phyloP scores from a whole-genome alignment of 2,113 vertebrate genomes.

The Anhinga anhinga region DNA sequence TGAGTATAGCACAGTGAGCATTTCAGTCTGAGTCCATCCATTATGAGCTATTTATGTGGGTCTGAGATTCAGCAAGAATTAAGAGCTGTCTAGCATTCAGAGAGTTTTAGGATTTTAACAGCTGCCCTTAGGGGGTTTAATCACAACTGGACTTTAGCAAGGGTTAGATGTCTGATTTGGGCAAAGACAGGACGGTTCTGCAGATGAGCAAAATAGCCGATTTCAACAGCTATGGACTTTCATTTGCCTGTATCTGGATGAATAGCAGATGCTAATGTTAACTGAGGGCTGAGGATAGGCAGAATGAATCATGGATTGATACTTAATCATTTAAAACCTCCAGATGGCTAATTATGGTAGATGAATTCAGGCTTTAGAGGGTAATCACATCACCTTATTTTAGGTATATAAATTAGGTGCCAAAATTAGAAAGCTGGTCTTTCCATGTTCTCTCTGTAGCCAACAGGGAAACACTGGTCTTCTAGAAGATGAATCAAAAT shows the following conservation, averaged over 20 bases:
- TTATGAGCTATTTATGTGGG: neutral
- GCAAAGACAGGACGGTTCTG: neutral
- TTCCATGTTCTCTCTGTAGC: neutral
- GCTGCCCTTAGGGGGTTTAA: neutral
- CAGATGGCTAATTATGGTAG: slow-evolving; percentile 36
- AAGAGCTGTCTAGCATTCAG: neutral
- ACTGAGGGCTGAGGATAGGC: neutral
- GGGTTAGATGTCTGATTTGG: neutral
- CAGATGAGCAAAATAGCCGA: neutral
- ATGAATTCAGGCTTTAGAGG: neutral
- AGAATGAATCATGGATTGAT: neutral
- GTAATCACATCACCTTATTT: neutral
- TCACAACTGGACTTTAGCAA: neutral
- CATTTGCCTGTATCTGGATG: neutral
- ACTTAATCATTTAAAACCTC: slow-evolving; percentile 27
- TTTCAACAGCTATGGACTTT: neutral
- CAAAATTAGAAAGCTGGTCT: slow-evolving; percentile 4
- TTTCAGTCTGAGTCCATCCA: neutral
- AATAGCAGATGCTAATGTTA: neutral
- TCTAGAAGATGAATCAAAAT: neutral
- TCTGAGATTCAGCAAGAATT: neutral
- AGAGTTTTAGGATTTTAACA: neutral
- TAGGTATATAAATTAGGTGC: neutral
- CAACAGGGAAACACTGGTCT: neutral
- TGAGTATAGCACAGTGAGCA: accelerated